Base-by-base conservation (phyloP, 2,888 invertebrate species). In the Napeogenes sylphis region DNA sequence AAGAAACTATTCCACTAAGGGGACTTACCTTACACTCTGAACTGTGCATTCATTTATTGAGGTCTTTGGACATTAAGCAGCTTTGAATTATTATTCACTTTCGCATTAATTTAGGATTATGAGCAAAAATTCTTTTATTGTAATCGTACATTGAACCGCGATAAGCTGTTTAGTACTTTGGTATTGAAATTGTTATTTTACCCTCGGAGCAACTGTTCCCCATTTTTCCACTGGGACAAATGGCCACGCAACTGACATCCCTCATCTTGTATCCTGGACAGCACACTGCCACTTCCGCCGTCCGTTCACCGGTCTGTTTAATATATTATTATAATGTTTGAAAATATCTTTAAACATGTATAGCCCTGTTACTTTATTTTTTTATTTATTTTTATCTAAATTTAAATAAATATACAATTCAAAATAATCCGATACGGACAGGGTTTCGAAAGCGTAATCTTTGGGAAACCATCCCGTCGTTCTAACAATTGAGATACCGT, bases 221-320 rank as follows among this genome's bases (percentile, higher is more conserved):
- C 13, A 90, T 91, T 76, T 91, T 94, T 55, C 94, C 95, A 46
- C 90, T 80, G 14, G 91, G 84, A 77, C 96, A 96, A 30, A 91
- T 87, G 64, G 92, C 91, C 4, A 92, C 83, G 74, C 95, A 95
- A 14, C 89, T 84, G 10, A 94, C 93, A 70, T 93, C 90, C 62
- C 91, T 92, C 80, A 92, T 92, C 65, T 91, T 90, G 80, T 94
- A 96, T 45, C 96, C 96, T 62, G 93, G 92, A 76, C 96, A 96
- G 83, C 96, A 96, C 53, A 93, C 93, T 35, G 93, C 92, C 33
- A 95, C 92, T 42, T 92, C 92, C 58, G 93, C 93, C 6, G 91
- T 93, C 70, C 93, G 92, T 74, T 93, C 92, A 74, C 94, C 92
- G 62, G 93, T 93, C 96, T 96, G 83, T 38, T 55, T 47, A 56